These are phyloP conservation scores for Brenthis hecate DNA, from an alignment of 2,888 invertebrate genomes.

Conservation along the genomic window DNA sequence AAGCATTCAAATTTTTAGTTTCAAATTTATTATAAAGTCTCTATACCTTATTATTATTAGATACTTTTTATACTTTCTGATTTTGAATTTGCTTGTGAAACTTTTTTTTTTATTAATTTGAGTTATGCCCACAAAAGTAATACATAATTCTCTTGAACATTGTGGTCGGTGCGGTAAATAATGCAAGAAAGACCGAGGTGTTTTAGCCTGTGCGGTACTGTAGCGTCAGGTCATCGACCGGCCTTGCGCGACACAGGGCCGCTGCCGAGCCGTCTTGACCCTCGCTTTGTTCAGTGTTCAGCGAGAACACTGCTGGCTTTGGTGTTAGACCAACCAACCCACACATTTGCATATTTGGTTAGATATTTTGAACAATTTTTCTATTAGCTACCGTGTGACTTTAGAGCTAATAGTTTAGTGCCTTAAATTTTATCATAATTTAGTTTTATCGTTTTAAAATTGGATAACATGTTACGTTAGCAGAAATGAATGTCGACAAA, in stretches of 20 bases:
- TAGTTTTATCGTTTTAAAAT: conserved; percentile 5
- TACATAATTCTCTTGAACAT: neutral
- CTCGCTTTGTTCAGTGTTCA: conserved; percentile 62
- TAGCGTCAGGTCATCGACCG: conserved; percentile 74
- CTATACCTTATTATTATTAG: no score
- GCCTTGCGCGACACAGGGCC: conserved; percentile 73
- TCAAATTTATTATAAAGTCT: no score
- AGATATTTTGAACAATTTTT: conserved; percentile 22
- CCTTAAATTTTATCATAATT: no score
- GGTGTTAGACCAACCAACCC: conserved; percentile 43
- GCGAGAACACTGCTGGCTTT: conserved; percentile 46
- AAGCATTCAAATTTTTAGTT: no score
- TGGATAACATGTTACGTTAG: neutral
- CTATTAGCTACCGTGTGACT: no score
- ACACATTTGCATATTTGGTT: conserved; percentile 46
- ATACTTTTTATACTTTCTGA: no score
- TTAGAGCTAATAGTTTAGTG: no score
- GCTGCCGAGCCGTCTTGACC: conserved; percentile 58
- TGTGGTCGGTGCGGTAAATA: conserved; percentile 27
- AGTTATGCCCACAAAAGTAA: neutral
- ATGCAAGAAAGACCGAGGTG: conserved; percentile 55
- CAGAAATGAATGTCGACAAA: conserved; percentile 5
- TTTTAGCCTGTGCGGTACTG: conserved; percentile 49
- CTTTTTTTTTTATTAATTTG: no score
- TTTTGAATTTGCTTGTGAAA: no score